Evolutionary conservation across 1,140 invertebrate genomes (phyloP), one percentile per base, ranked within the genome.

Genomic region (Metaphire vulgaris): DNA sequence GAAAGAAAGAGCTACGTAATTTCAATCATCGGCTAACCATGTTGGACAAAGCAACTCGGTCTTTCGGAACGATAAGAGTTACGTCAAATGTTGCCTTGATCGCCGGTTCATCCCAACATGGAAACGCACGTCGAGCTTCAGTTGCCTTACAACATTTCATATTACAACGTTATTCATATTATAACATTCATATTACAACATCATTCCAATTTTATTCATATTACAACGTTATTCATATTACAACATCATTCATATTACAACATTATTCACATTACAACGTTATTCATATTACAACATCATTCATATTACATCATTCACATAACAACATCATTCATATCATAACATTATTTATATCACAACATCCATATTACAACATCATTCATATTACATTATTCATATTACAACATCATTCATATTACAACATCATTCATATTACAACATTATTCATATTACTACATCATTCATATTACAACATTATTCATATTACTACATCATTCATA

Each of bases 81-180:
- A 99, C 92, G 84, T 96, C 92, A 88, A 98, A 99, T 1, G 93
- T 95, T 2, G 95, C 92, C 86, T 98, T 99, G 12, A 95, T 89
- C 14, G 94, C 92, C 56, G 96, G 96, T 85, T 98, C 96, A 87
- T 98, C 96, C 95, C 95, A 98, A 85, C 96, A 98, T 12, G 96
- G 96, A 83, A 99, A 98, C 82, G 94, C 95, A 79, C 93, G 88
- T 74, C 96, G 88, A 26, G 95, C 96, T 90, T 97, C 94, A 31
- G 94, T 96, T 0, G 95, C 89, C 88, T 96, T 91, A 32, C 79
- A 72, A 68, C 64, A 74, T 75, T 77, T 2, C 26, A 70, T 1
- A 71, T 30, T 65, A 56, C 41, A 56, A 56, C 41, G 6, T 56
- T 56, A 56, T 56, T 56, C 41, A 56, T 56, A 56, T 56, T 12